Base-by-base conservation (phyloP, 2,113 vertebrate genomes). In the Pluvialis apricaria region DNA sequence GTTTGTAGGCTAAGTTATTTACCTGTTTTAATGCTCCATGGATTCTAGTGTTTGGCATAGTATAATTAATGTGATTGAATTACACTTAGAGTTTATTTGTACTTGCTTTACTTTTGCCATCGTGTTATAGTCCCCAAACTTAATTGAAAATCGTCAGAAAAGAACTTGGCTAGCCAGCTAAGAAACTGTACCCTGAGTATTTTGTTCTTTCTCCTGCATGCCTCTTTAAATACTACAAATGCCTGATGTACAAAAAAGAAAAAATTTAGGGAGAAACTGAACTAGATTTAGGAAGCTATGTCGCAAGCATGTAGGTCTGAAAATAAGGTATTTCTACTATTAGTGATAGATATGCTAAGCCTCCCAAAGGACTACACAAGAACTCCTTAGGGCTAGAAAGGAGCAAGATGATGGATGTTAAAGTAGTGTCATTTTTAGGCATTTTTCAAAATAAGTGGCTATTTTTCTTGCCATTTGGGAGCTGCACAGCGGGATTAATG, bases 391-490 rank as follows among this genome's bases (percentile, higher is more conserved):
- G 42, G 32, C 51, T 91, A 55, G 71, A 73, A 96, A 92, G 89
- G 85, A 95, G 62, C 64, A 91, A 76, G 82, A 95, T 95, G 94
- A 96, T 93, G 87, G 94, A 88, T 96, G 78, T 57, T 96, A 31
- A 93, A 96, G 68, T 94, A 95, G 70, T 29, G 54, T 94, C 24
- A 93, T 96, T 97, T 96, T 90, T 88, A 72, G 92, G 44, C 66
- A 75, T 95, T 96, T 96, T 96, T 91, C 52, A 86, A 91, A 88
- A 78, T 95, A 95, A 96, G 52, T 90, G 91, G 54, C 62, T 93
- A 71, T 94, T 94, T 96, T 96, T 87, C 88, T 88, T 94, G 57
- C 70, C 85, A 77, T 96, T 90, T 95, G 82, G 47, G 65, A 80
- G 44, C 66, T 60, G 72, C 54, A 61, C 45, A 65, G 66, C 75